Evolutionary conservation across 2,113 vertebrate species (phyloP).

Genomic region (Laticauda laticaudata): DNA sequence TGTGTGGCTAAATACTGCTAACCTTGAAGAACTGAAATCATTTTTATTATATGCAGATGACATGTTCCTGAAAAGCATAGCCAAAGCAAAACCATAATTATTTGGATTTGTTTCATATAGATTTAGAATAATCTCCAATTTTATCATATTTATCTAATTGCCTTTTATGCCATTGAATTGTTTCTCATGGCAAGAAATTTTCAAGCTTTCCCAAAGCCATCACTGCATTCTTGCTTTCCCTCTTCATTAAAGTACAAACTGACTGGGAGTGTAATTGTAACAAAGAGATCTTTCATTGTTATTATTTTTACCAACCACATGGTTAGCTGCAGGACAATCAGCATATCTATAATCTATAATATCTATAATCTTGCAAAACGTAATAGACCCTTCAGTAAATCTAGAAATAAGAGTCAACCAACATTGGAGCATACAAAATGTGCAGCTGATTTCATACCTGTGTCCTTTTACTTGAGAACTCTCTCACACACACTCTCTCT

Average conservation of each 20-base stretch:
- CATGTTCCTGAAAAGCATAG: not conserved
- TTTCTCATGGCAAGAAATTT: not conserved
- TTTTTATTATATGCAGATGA: not conserved
- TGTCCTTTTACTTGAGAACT: not conserved
- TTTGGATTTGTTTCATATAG: not conserved
- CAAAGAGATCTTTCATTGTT: conserved; percentile 4
- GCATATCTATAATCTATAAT: not conserved
- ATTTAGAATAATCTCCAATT: not conserved
- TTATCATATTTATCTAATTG: not conserved
- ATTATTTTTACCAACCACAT: not conserved
- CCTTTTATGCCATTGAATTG: not conserved
- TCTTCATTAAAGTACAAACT: not conserved
- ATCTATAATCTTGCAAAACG: not conserved
- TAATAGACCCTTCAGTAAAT: not conserved
- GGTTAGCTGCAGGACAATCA: not conserved
- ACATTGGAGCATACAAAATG: not conserved
- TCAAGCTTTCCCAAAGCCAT: not conserved
- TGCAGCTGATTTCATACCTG: not conserved
- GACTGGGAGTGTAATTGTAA: not conserved
- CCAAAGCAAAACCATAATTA: not conserved
- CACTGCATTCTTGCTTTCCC: not conserved
- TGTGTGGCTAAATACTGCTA: not conserved
- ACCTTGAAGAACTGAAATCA: not conserved
- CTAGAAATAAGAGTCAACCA: not conserved
- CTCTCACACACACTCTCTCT: not conserved